Evolutionary conservation across 2,797 vertebrate species (phyloP).

Genomic region (Diglossa cyanea): DNA sequence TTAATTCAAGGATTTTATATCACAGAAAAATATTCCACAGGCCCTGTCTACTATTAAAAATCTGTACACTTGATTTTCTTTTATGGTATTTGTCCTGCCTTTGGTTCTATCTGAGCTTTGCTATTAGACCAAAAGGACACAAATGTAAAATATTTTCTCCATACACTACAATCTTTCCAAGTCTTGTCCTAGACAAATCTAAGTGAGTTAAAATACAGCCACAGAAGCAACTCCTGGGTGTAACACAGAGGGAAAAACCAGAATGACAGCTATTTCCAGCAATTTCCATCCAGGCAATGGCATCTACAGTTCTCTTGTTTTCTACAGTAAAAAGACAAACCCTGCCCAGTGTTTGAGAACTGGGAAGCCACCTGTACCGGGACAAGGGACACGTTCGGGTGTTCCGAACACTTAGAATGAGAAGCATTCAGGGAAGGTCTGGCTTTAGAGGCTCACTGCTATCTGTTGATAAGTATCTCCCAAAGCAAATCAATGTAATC

Average conservation of each 20-base stretch:
- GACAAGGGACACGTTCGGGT: not conserved
- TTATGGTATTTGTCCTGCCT: not conserved
- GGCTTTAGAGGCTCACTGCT: not conserved
- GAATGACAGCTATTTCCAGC: not conserved
- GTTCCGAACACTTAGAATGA: not conserved
- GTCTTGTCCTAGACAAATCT: not conserved
- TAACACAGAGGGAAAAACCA: not conserved
- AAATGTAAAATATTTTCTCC: not conserved
- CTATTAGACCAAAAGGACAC: not conserved
- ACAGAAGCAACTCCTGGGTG: not conserved
- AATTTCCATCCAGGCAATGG: not conserved
- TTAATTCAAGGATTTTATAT: not conserved
- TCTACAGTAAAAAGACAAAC: not conserved
- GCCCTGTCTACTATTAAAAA: not conserved
- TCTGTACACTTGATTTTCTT: not conserved
- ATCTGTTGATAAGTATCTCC: not conserved
- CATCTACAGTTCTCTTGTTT: not conserved
- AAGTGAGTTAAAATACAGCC: not conserved
- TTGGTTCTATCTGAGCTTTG: not conserved
- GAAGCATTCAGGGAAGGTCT: not conserved
- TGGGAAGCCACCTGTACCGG: not conserved
- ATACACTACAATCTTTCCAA: not conserved
- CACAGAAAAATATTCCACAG: not conserved
- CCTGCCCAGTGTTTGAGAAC: accelerated
- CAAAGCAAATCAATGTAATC: not conserved